Percentiles rank a stretch among this genome's conserved stretches.
Conservation (phyloP, 2,113 vertebrate species). For the Syrmaticus mikado region DNA sequence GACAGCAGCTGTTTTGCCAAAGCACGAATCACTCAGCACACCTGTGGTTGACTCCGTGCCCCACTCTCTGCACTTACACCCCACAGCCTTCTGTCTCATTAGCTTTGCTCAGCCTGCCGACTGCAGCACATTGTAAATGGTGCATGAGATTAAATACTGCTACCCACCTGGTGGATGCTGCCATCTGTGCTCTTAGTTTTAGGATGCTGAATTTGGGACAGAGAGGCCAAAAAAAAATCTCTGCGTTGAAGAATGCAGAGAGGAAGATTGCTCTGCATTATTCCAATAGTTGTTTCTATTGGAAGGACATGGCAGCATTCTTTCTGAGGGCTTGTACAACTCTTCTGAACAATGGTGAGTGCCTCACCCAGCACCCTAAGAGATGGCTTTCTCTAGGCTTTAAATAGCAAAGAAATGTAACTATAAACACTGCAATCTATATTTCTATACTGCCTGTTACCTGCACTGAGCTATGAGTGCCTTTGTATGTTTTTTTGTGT, state of each 20-base stretch:
- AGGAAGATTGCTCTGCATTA: background rate
- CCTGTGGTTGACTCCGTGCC: background rate
- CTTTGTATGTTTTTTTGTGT: background rate
- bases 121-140: background rate
- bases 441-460: background rate
- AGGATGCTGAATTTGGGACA: background rate
- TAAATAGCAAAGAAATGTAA: background rate
- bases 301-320: background rate
- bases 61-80: background rate
- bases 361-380: fast-evolving
- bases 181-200: background rate
- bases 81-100: background rate
- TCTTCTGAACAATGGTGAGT: background rate
- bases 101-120: background rate
- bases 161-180: background rate
- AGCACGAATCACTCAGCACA: background rate
- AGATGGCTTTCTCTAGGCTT: background rate
- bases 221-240: background rate
- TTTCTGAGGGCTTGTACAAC: no score
- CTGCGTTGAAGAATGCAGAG: no score
- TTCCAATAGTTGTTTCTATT: no score
- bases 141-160: background rate
- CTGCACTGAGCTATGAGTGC: background rate
- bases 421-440: fast-evolving
- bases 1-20: background rate